These are phyloP conservation scores for Solea senegalensis DNA, from an alignment of 2,113 vertebrate species.

Conservation along the genomic window DNA sequence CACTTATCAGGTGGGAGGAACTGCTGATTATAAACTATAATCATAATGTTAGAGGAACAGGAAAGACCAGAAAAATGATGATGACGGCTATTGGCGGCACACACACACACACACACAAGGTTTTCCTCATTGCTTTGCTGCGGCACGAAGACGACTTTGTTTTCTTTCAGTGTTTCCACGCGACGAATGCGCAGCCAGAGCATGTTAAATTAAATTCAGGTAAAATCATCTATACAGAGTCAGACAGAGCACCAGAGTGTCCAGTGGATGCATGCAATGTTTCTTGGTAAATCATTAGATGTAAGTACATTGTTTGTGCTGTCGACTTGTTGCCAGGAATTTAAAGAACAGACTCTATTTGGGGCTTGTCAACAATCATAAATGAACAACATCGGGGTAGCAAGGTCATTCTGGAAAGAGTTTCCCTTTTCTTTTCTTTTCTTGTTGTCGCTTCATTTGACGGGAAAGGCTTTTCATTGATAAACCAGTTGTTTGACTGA, in stretches of 20 bases:
- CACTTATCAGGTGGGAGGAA: neutral
- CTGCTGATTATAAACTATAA: neutral
- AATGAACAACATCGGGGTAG: neutral
- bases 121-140: neutral
- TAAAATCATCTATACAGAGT: neutral
- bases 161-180: neutral
- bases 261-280: neutral
- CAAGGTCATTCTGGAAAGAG: neutral
- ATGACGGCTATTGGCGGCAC: neutral
- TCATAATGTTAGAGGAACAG: neutral
- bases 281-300: neutral
- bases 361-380: neutral
- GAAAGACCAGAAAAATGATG: neutral
- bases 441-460: too few relatives aligned
- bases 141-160: neutral
- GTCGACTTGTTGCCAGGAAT: conserved; percentile 1
- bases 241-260: neutral
- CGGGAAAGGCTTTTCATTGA: too few relatives aligned
- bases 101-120: neutral
- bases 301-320: neutral
- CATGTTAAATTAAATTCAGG: neutral
- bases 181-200: neutral
- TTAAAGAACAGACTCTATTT: neutral
- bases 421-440: neutral
- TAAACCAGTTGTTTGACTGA: too few relatives aligned